Base-by-base conservation (phyloP, 1,140 invertebrate genomes). In the Reticulitermes speratus region DNA sequence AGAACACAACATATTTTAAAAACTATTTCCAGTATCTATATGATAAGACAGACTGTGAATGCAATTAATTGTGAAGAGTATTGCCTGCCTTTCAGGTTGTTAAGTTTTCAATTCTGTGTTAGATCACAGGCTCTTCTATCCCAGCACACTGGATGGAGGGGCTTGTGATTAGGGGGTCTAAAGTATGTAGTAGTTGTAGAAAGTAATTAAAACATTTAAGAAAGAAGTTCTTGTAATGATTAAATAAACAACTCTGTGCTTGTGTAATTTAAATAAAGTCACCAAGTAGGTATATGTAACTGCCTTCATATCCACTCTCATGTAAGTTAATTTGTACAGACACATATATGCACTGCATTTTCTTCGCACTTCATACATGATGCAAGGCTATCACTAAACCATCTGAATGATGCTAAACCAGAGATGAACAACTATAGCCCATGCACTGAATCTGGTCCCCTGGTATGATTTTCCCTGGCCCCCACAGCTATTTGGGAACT, bases 31-130 rank as follows among this genome's bases (percentile, higher is more conserved):
- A 84, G 48, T 52, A 65, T 84, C 59, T 52, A 52, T 65, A 52
- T 52, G 59, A 65, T 52, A 55, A 84, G 84, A 84, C 59, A 65
- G 59, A 38, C 30, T 52, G 48, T 52, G 48, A 55, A 45, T 65
- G 84, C 48, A 65, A 84, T 84, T 52, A 84, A 84, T 84, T 84
- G 84, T 84, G 45, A 55, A 84, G 84, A 84, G 38, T 84, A 84
- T 38, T 52, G 84, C 84, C 84, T 84, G 84, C 84, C 84, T 84
- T 84, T 84, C 52, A 59, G 84, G 84, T 84, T 84, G 84, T 84
- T 84, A 84, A 84, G 84, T 84, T 84, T 84, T 84, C 59, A 84
- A 84, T 38, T 55, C 59, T 84, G 84, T 84, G 84, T 84, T 84
- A 84, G 48, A n/a, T 65, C 59, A 65, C 84, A 84, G 84, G 19